phyloP scores from a whole-genome alignment of 1,140 invertebrate species.

The Neotoxoptera formosana region DNA sequence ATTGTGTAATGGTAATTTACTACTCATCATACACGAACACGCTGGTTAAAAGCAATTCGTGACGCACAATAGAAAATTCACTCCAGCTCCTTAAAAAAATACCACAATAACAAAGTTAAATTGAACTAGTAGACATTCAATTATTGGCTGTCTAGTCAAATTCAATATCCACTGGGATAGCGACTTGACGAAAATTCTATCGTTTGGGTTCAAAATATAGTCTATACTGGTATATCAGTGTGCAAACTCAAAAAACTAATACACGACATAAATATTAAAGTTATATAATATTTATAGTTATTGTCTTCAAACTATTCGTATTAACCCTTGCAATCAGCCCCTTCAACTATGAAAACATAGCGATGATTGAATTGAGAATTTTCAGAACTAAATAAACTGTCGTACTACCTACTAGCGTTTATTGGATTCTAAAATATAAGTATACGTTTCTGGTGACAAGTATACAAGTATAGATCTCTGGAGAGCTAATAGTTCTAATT shows the following conservation, averaged over 20 bases:
- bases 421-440: not conserved
- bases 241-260: not conserved
- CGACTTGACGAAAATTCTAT: not conserved
- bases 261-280: not conserved
- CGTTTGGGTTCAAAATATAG: not conserved
- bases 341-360: not conserved
- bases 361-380: not conserved
- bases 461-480: not conserved
- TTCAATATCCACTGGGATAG: not conserved
- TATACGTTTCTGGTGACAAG: not conserved
- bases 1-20: not conserved
- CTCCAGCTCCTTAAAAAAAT: not conserved
- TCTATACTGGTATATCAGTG: not conserved
- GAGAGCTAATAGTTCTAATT: not conserved
- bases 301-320: not conserved
- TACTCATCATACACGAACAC: not conserved
- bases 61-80: not conserved
- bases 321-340: not conserved
- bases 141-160: not conserved
- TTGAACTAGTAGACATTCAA: not conserved
- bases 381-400: not conserved
- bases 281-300: not conserved
- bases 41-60: not conserved
- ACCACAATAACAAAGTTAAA: not conserved
- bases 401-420: not conserved